A percentile compares a stretch with the other conserved stretches of the same genome.
phyloP scores from a whole-genome alignment of 2,113 vertebrate species.

The Notechis scutatus region DNA sequence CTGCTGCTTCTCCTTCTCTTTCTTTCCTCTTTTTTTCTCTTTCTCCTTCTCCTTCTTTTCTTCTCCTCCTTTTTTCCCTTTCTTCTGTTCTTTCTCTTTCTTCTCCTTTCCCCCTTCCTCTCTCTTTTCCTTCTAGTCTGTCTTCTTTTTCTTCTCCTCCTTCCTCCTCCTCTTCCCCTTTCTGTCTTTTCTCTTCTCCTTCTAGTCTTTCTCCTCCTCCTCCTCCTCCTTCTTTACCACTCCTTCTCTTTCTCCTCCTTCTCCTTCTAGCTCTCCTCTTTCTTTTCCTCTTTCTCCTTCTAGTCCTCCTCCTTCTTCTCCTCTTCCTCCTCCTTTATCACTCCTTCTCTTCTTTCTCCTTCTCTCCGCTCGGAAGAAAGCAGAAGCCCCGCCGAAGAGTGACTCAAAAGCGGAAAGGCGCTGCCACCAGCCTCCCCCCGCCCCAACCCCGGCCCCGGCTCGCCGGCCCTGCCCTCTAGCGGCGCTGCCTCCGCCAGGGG shows the following conservation, averaged over 20 bases:
- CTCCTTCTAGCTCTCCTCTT: background rate
- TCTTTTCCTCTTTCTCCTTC: no score
- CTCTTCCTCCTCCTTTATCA: background rate
- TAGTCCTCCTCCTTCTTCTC: background rate
- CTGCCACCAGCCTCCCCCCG: background rate
- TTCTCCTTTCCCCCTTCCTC: no score
- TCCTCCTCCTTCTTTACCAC: no score
- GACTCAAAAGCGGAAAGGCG: background rate
- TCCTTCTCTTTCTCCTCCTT: background rate
- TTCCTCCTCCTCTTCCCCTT: no score
- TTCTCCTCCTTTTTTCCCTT: background rate
- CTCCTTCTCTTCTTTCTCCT: background rate
- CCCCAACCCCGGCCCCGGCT: no score
- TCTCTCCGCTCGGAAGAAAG: background rate
- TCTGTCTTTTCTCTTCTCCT: no score
- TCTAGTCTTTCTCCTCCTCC: background rate
- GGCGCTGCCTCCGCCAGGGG: background rate
- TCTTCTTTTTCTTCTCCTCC: background rate
- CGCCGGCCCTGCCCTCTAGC: background rate
- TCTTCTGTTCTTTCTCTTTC: no score
- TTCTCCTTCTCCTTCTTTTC: background rate
- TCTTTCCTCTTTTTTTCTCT: background rate
- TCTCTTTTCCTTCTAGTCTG: background rate
- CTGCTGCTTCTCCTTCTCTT: background rate
- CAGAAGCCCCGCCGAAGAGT: background rate